Conservation (phyloP, 2,797 vertebrate species). For the Brachymystax lenok region DNA sequence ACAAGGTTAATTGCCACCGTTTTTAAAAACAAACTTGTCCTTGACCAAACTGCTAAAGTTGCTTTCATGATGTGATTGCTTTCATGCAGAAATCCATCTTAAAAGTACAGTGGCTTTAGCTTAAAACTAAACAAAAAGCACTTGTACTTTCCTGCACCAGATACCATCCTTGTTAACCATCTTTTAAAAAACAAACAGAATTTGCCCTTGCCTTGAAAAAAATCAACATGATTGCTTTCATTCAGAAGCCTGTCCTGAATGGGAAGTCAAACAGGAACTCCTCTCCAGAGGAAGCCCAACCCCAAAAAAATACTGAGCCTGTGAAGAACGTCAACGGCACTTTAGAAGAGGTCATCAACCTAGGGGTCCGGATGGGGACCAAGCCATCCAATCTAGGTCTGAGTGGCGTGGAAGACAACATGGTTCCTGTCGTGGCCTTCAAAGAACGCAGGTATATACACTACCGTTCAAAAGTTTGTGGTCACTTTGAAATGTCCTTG, state of each 20-base stretch:
- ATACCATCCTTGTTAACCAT: neutral
- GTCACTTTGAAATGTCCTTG: too few relatives aligned
- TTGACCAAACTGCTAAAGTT: too few relatives aligned
- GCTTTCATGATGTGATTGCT: too few relatives aligned
- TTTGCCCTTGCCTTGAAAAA: neutral
- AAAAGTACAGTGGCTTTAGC: too few relatives aligned
- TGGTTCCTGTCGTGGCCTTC: slow-evolving; percentile 91
- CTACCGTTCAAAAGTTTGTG: neutral
- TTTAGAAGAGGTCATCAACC: slow-evolving; percentile 82
- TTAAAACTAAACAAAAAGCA: neutral
- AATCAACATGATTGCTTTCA: neutral
- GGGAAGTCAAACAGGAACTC: slow-evolving; percentile 19
- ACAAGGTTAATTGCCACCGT: too few relatives aligned
- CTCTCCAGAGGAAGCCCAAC: slow-evolving; percentile 53
- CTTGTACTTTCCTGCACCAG: neutral
- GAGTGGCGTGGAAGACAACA: slow-evolving; percentile 75
- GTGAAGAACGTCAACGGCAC: slow-evolving; percentile 79
- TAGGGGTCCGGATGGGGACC: slow-evolving; percentile 72
- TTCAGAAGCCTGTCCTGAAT: slow-evolving; percentile 59
- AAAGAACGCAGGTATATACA: slow-evolving; percentile 77
- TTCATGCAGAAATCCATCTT: too few relatives aligned
- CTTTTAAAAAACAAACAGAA: neutral
- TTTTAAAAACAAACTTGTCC: too few relatives aligned
- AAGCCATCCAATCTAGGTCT: slow-evolving; percentile 80
- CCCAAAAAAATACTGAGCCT: slow-evolving; percentile 86